Percentiles rank a stretch among this genome's conserved stretches.
These are phyloP conservation scores for Ondatra zibethicus DNA, from an alignment of 2,113 vertebrate species.

Conservation along the genomic window DNA sequence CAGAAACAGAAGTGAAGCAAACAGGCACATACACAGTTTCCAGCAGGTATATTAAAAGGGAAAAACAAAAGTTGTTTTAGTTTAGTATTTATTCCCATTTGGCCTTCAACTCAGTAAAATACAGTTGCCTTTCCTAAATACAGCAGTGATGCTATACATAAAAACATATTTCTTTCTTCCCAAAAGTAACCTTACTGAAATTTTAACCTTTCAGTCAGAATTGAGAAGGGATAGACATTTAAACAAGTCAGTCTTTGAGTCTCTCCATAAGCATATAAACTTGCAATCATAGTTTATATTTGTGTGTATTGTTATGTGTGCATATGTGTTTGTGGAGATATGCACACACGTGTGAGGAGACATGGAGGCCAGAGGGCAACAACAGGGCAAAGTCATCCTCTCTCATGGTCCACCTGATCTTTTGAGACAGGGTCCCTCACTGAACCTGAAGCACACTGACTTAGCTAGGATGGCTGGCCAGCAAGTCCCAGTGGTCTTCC, in stretches of 20 bases:
- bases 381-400: neutral
- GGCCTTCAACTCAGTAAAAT: neutral
- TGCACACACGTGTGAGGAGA: neutral
- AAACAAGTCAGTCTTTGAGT: slow-evolving; percentile 6
- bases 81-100: neutral
- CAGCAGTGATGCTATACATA: neutral
- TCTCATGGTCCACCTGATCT: no score
- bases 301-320: neutral
- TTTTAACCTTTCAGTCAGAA: neutral
- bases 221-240: neutral
- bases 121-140: neutral
- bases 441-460: neutral
- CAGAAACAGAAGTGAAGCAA: neutral
- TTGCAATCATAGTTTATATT: neutral
- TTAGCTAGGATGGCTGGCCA: no score
- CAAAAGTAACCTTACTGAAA: slow-evolving; percentile 26
- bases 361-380: neutral
- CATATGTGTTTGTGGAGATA: no score
- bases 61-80: slow-evolving; percentile 8
- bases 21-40: neutral
- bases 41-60: neutral
- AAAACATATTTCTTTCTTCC: neutral
- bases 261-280: neutral
- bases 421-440: neutral
- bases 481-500: neutral